Base-by-base conservation (phyloP, 2,113 vertebrate species). In the Tachysurus vachellii region DNA sequence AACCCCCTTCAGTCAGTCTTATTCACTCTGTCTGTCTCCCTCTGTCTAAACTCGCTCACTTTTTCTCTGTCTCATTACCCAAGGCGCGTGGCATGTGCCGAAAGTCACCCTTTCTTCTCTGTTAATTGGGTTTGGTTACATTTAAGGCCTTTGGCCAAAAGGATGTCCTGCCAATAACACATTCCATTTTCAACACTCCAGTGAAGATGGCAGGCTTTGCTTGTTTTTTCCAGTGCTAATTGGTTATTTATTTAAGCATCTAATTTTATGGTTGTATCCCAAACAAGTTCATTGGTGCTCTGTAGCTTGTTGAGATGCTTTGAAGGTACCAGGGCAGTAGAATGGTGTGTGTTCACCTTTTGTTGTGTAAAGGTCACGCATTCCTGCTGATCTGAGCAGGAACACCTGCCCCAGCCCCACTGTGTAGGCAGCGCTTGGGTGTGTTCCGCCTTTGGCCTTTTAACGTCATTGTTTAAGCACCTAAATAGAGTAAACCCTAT, bases 111-210 rank as follows among this genome's bases (percentile, higher is more conserved):
- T 94, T 94, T 95, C 93, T 95, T 94, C 93, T 94, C 88, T 88
- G 92, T 95, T 96, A 95, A 96, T 96, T 96, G 94, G 94, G 94
- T 95, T 95, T 94, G 89, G 93, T 95, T 94, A 94, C 94, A 93
- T 94, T 94, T 94, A 93, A 94, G 91, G 93, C 92, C 92, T 92
- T 91, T 93, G 93, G 94, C 94, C 91, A 93, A 93, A 89, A 94
- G 93, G 92, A 93, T 92, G 88, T 92, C 91, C 92, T 94, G 91
- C 94, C 93, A 94, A 94, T 93, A 93, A 94, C 93, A 91, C 91
- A 91, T 93, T 94, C 91, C 90, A 92, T 94, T 94, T 95, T 94
- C 94, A 93, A 92, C 92, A 47, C 85, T 88, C 82, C 84, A 82
- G 91, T 93, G 59, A 50, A 89, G 93, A 93, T 91, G 90, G 90